Evolutionary conservation across 2,797 vertebrate species (phyloP), one percentile per base, ranked within the genome.

Genomic region (Sebastiscus tertius): DNA sequence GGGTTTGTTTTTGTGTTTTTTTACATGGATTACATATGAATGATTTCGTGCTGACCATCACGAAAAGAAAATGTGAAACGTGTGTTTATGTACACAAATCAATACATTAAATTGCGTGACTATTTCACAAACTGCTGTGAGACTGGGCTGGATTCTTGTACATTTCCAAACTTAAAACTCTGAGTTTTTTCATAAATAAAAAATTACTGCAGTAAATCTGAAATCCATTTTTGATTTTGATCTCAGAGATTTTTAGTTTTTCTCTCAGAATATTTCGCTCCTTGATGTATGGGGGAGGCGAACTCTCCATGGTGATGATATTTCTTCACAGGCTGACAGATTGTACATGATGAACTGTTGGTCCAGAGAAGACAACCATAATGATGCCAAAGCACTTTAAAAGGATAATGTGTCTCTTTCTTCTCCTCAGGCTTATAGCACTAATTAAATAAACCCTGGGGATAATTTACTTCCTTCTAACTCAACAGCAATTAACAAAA

Each of bases 361-460:
- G 33, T 60, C 24, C 4, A 31, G 1, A 64, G 33, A 55, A 58
- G 64, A 71, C 4, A 0, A 56, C 55, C 14, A 34, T 1, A 22
- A 3, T 59, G 54, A 61, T 73, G 26, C 78, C 56, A 71, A 68
- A 33, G 36, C 42, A 61, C 16, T 26, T 54, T 79, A 39, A 74
- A 65, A 36, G 31, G 49, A 71, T 67, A 31, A 77, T 49, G 24
- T 49, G 20, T 39, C 13, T 76, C 33, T 54, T 56, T 81, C 61
- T 68, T 73, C 75, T 83, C 88, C 77, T 64, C 66, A 20, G 72
- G 87, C 78, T 26, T 42, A 42, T 49, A 5, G 11, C 18, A 14
- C 69, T 77, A 87, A 87, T 89, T 88, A 79, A 82, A 81, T 78
- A 67, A 84, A 81, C 81, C 86, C 82, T 18, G 49, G 26, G 87